Conservation (phyloP, 2,888 invertebrate species). For the Stenichneumon culpator region DNA sequence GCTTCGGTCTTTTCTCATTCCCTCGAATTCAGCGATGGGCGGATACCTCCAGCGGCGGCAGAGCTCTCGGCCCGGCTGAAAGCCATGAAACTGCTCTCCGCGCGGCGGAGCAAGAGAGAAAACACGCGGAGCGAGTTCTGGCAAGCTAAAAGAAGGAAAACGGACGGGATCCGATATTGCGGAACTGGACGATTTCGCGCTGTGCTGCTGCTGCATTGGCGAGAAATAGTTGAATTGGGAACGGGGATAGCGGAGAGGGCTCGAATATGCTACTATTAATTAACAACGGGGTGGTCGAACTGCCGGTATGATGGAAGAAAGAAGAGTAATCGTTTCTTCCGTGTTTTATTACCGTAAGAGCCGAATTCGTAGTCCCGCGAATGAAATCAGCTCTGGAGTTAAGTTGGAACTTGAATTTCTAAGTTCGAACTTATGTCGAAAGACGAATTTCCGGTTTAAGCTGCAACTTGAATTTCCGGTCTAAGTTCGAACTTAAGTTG, state of each 20-base stretch:
- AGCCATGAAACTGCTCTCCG: slow-evolving; percentile 47
- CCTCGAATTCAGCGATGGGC: slow-evolving; percentile 51
- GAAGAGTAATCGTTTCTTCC: neutral
- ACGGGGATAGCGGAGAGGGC: neutral
- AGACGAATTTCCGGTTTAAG: too few relatives aligned
- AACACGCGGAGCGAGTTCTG: slow-evolving; percentile 42
- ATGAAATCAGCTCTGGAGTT: too few relatives aligned
- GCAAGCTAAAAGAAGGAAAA: slow-evolving; percentile 26
- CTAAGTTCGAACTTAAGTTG: too few relatives aligned
- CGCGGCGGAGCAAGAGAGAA: slow-evolving; percentile 28
- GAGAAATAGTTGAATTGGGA: slow-evolving; percentile 13
- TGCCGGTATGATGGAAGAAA: neutral
- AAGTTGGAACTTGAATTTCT: too few relatives aligned
- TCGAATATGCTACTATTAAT: slow-evolving; percentile 6
- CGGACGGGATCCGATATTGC: slow-evolving; percentile 38
- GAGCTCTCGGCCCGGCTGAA: slow-evolving; percentile 49
- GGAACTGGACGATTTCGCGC: slow-evolving; percentile 39
- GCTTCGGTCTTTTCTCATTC: slow-evolving; percentile 56
- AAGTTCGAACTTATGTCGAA: too few relatives aligned
- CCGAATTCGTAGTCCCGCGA: too few relatives aligned
- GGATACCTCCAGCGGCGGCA: slow-evolving; percentile 40
- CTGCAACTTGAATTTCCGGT: too few relatives aligned
- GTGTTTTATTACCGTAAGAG: neutral
- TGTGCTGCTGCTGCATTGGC: slow-evolving; percentile 9
- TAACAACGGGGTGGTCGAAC: neutral